A percentile compares a stretch with the other conserved stretches of the same genome.
These are phyloP conservation scores for Melanogrammus aeglefinus DNA, from an alignment of 2,797 vertebrate genomes.

Conservation along the genomic window DNA sequence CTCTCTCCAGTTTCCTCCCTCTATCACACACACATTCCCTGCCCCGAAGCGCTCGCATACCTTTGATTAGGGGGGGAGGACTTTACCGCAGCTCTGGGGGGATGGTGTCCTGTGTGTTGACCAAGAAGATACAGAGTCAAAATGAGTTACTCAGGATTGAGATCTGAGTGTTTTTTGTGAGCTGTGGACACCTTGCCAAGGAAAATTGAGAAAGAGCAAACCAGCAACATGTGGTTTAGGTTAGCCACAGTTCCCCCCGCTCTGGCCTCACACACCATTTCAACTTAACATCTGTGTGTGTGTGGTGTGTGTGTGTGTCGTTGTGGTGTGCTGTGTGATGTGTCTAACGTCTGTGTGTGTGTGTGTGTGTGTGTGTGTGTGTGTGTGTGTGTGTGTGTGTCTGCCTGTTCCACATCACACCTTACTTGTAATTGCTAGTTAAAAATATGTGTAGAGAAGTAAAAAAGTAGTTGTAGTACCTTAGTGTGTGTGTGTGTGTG, in stretches of 20 bases:
- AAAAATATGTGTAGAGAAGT: slow-evolving; percentile 40
- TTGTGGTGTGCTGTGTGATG: too few species aligned
- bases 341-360: slow-evolving; percentile 56
- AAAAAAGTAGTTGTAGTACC: slow-evolving; percentile 12
- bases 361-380: slow-evolving; percentile 25
- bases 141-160: background rate
- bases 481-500: slow-evolving; percentile 18
- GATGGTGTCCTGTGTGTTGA: background rate
- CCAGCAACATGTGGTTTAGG: slow-evolving; percentile 70
- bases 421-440: slow-evolving; percentile 37
- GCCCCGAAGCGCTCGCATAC: slow-evolving; percentile 38
- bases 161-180: background rate
- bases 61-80: slow-evolving; percentile 21
- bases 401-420: slow-evolving; percentile 17
- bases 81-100: background rate
- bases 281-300: slow-evolving; percentile 53
- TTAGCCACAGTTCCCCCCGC: slow-evolving; percentile 63
- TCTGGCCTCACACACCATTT: slow-evolving; percentile 62
- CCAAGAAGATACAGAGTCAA: background rate
- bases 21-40: slow-evolving; percentile 43
- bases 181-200: background rate
- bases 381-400: slow-evolving; percentile 44
- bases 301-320: slow-evolving; percentile 33
- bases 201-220: slow-evolving; percentile 22
- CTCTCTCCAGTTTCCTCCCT: slow-evolving; percentile 20